Evolutionary conservation across 2,888 invertebrate species (phyloP), one percentile per base, ranked within the genome.

Genomic region (Sarcophaga subvicina): DNA sequence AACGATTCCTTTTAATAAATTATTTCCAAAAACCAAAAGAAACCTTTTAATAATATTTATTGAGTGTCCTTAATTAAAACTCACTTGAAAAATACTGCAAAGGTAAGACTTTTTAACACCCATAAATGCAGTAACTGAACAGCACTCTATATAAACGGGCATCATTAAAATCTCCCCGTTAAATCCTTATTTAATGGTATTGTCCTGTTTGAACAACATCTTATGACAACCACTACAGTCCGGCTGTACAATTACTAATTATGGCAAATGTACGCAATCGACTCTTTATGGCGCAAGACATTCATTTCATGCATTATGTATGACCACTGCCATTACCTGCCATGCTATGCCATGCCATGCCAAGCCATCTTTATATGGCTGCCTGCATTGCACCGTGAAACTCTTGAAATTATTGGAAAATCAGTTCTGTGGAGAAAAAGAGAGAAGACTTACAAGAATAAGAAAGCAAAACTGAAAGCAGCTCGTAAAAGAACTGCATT

Each of bases 401-500:
- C 25, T 37, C 37, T 37, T 37, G 12, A 54, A 54, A 12, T 54
- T 17, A 54, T 54, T 54, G 10, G 20, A 27, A 11, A 27, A 12
- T 20, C 22, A n/a, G 6, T 64, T 4, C 10, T 22, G 49, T 6
- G 14, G 20, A 5, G 22, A 64, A 17, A n/a, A 59, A 20, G 0
- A 1, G n/a, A 54, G 54, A 54, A 54, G 54, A 54, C 12, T 14
- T 54, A 14, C 54, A 17, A 54, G 54, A 54, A 54, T 54, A 54
- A 54, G 12, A 37, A 37, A 37, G 37, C 8, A 37, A 37, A 54
- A 54, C 54, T 17, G 17, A 17, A 17, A 54, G 54, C 54, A 54
- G 63, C 47, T 20, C 20, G 54, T 64, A 78, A 86, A 14, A 17
- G 70, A 80, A 63, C 60, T 86, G 80, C 66, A 78, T 83, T 73